Conservation (phyloP, 2,888 invertebrate genomes). For the Biston betularia region DNA sequence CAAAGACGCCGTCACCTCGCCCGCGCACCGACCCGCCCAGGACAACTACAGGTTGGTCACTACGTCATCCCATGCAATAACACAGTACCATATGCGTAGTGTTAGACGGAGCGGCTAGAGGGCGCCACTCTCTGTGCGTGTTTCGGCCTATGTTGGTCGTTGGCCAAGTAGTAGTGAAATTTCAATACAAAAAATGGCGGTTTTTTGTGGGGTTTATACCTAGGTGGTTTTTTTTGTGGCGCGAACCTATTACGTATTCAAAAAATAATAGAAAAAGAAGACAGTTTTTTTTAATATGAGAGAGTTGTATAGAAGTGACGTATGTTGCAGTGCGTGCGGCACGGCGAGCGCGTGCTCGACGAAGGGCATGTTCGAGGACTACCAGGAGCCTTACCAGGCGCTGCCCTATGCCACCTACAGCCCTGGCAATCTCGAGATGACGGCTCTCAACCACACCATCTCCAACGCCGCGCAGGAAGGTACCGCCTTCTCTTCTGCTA, state of each 20-base stretch:
- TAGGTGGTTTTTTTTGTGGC: too few relatives aligned
- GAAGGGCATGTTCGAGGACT: constrained; percentile 87
- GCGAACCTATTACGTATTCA: too few relatives aligned
- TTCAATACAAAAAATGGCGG: too few relatives aligned
- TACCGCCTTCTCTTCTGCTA: constrained; percentile 35
- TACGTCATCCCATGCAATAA: background rate
- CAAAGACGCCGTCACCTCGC: constrained; percentile 40
- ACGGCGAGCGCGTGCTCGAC: constrained; percentile 75
- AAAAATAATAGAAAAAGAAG: too few relatives aligned
- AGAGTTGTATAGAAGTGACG: too few relatives aligned
- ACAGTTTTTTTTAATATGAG: too few relatives aligned
- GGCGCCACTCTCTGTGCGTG: too few relatives aligned
- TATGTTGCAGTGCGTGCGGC: constrained; percentile 71
- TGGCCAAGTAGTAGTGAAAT: too few relatives aligned
- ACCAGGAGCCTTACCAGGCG: constrained; percentile 93
- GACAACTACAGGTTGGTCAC: constrained; percentile 16
- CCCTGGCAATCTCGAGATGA: constrained; percentile 91
- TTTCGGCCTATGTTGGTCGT: too few relatives aligned
- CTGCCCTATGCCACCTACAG: constrained; percentile 92
- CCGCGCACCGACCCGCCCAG: background rate
- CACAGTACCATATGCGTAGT: too few relatives aligned
- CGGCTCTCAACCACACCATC: constrained; percentile 81
- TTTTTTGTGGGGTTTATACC: too few relatives aligned
- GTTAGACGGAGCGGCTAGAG: too few relatives aligned
- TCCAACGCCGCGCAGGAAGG: constrained; percentile 75